Evolutionary conservation across 2,888 invertebrate species (phyloP).

Genomic region (Hybos culiciformis): DNA sequence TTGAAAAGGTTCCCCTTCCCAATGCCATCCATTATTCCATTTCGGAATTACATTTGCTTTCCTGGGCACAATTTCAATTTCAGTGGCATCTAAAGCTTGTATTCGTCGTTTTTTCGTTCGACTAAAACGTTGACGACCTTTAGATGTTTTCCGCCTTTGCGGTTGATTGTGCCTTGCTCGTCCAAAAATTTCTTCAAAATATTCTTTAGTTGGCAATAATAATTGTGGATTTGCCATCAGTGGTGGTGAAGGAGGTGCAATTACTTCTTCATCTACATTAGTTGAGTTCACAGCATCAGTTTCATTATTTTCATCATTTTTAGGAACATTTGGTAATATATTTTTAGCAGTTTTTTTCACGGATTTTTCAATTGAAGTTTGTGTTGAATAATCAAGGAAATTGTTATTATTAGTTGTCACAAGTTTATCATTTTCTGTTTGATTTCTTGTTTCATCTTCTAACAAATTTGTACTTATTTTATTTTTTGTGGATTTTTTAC

Average conservation of each 20-base stretch:
- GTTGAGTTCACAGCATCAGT: constrained; percentile 23
- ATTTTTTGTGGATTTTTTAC: background rate
- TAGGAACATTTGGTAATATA: no score
- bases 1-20: constrained; percentile 73
- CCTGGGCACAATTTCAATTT: constrained; percentile 36
- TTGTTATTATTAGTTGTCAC: no score
- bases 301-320: background rate
- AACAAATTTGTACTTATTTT: background rate
- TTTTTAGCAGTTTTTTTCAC: no score
- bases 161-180: constrained; percentile 16
- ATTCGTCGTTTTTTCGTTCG: constrained; percentile 28
- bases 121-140: constrained; percentile 33
- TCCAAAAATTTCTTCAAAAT: background rate
- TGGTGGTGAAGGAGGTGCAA: background rate
- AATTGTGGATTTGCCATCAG: constrained; percentile 3
- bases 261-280: constrained; percentile 10
- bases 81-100: constrained; percentile 25
- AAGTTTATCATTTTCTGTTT: no score
- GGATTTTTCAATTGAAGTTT: no score
- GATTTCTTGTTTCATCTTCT: no score
- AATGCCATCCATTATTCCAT: constrained; percentile 88
- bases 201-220: constrained; percentile 14
- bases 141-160: constrained; percentile 29
- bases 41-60: constrained; percentile 41
- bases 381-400: no score